phyloP scores from a whole-genome alignment of 2,113 vertebrate species.

The Pionites leucogaster region DNA sequence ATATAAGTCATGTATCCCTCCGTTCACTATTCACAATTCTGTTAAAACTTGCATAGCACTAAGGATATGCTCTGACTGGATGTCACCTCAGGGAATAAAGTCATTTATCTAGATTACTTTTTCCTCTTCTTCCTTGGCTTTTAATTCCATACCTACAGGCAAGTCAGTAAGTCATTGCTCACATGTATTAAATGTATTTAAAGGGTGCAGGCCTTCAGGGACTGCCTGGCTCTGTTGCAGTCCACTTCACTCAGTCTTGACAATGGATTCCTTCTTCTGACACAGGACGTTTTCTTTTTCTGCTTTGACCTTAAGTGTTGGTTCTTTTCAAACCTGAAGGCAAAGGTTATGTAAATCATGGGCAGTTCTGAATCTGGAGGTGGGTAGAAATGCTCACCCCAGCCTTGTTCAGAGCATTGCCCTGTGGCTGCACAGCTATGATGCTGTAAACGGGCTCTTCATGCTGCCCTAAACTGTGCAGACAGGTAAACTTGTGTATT shows the following conservation, averaged over 20 bases:
- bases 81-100: slow-evolving; percentile 80
- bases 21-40: slow-evolving; percentile 71
- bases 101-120: slow-evolving; percentile 85
- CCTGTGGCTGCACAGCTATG: not conserved
- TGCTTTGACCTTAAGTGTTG: slow-evolving; percentile 42
- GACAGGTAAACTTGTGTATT: not conserved
- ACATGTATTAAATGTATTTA: slow-evolving; percentile 77
- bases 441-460: not conserved
- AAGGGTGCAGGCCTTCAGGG: slow-evolving; percentile 70
- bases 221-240: slow-evolving; percentile 39
- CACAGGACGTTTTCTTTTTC: not conserved
- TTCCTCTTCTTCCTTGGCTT: slow-evolving; percentile 79
- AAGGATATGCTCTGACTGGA: slow-evolving; percentile 78
- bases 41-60: slow-evolving; percentile 86
- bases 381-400: not conserved
- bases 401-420: not conserved
- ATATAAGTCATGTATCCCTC: slow-evolving; percentile 61
- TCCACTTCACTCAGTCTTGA: slow-evolving; percentile 42
- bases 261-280: slow-evolving; percentile 66
- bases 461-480: not conserved
- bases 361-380: not conserved
- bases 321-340: slow-evolving; percentile 30
- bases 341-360: not conserved
- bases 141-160: slow-evolving; percentile 86
- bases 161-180: slow-evolving; percentile 84